These are phyloP conservation scores for Mesoligia furuncula DNA, from an alignment of 2,888 invertebrate species.

Conservation along the genomic window DNA sequence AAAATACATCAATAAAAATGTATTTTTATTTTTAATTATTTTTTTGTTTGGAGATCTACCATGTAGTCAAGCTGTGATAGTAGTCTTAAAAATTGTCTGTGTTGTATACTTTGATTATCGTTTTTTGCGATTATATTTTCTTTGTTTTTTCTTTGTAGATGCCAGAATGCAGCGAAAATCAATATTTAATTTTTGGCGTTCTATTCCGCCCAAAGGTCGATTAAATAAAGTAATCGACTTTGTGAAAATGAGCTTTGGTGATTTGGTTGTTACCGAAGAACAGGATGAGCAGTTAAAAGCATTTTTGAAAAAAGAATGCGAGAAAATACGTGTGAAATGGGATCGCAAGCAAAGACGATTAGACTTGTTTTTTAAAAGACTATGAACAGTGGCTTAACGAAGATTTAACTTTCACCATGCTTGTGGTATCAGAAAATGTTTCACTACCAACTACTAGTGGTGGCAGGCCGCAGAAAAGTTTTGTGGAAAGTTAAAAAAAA, in stretches of 20 bases:
- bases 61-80: not conserved
- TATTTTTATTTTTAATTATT: not conserved
- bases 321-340: conserved; percentile 10
- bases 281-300: not conserved
- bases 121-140: too few species aligned
- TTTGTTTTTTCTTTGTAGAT: too few species aligned
- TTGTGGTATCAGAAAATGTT: conserved; percentile 7
- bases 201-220: conserved; percentile 33
- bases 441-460: conserved; percentile 3
- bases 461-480: not conserved
- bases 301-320: conserved; percentile 26
- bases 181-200: conserved; percentile 20
- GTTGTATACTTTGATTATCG: not conserved
- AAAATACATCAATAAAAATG: not conserved
- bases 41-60: not conserved
- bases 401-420: conserved; percentile 11
- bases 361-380: conserved; percentile 26
- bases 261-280: not conserved
- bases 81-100: not conserved
- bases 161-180: not conserved
- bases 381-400: conserved; percentile 12
- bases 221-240: conserved; percentile 38
- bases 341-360: conserved; percentile 24
- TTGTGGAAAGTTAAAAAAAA: too few species aligned
- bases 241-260: conserved; percentile 30